These are phyloP conservation scores for Hartigia nigra DNA, from an alignment of 2,888 invertebrate genomes.

Conservation along the genomic window DNA sequence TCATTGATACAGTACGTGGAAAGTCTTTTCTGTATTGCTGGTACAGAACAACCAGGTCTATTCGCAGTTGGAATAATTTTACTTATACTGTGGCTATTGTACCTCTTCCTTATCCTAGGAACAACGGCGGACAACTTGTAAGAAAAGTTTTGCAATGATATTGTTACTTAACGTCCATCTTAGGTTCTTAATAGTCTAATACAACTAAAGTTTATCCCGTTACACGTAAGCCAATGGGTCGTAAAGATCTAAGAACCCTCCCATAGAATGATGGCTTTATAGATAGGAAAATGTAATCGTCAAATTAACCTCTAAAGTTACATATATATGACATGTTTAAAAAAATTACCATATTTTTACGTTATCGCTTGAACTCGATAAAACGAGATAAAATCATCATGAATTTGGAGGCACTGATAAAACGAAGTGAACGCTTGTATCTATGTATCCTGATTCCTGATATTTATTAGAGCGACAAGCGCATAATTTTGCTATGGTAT, in stretches of 20 bases:
- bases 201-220: background rate
- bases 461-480: background rate
- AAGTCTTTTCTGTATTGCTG: slow-evolving; percentile 61
- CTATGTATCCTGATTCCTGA: background rate
- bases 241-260: background rate
- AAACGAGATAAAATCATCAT: background rate
- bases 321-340: background rate
- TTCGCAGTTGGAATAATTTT: slow-evolving; percentile 49
- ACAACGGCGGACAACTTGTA: slow-evolving; percentile 72
- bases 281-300: background rate
- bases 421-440: background rate
- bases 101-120: slow-evolving; percentile 69
- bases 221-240: background rate
- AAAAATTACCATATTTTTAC: background rate
- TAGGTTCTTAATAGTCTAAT: background rate
- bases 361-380: background rate
- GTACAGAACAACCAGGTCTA: slow-evolving; percentile 33
- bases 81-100: slow-evolving; percentile 66
- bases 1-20: slow-evolving; percentile 60
- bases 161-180: background rate
- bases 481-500: slow-evolving; percentile 3
- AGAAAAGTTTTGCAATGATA: slow-evolving; percentile 36
- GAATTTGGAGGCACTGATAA: background rate
- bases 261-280: background rate
- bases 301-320: background rate